Base-by-base conservation (phyloP, 2,888 invertebrate genomes). In the Pterostichus niger region DNA sequence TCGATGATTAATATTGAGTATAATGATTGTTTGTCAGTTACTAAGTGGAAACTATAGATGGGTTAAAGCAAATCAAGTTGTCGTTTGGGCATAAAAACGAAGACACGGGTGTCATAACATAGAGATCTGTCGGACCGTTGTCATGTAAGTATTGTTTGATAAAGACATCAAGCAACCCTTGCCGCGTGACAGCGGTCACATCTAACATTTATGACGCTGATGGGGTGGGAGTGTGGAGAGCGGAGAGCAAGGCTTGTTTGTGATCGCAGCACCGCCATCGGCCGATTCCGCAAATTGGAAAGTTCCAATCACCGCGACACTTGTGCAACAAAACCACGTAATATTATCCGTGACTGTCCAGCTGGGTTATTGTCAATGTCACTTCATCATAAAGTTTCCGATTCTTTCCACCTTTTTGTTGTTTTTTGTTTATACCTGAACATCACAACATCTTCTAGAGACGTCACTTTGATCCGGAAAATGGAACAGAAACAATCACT, bases 81-180 rank as follows among this genome's bases (percentile, higher is more conserved):
- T 64, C 35, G 40, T 40, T 40, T 40, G 10, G 35, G 33, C n/a
- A 64, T 64, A 64, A 64, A 64, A 64, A 64, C 64, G 24, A 64
- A 64, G 64, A 64, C 64, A 64, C 33, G 64, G 64, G 64, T 64
- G 64, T 64, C 64, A 2, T 13, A 49, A 13, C n/a, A 49, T 4
- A 49, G 17, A 40, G 68, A 71, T 71, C 40, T 71, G 68, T 71
- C 68, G n/a, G 68, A 71, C 68, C 68, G 68, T 71, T 71, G 68
- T 71, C 68, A 71, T 71, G 35, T 13, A 24, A 24, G 35, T 33
- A 64, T 33, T 64, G 64, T 64, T 71, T 44, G 40, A 71, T 71
- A 71, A 71, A 71, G 68, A 71, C 68, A 71, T 40, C 40, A 64
- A 13, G 11, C 33, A 71, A 71, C 68, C 68, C 68, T 71, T 71